A percentile compares a stretch with the other conserved stretches of the same genome.
Conservation (phyloP, 2,888 invertebrate genomes). For the Zaprionus bogoriensis region DNA sequence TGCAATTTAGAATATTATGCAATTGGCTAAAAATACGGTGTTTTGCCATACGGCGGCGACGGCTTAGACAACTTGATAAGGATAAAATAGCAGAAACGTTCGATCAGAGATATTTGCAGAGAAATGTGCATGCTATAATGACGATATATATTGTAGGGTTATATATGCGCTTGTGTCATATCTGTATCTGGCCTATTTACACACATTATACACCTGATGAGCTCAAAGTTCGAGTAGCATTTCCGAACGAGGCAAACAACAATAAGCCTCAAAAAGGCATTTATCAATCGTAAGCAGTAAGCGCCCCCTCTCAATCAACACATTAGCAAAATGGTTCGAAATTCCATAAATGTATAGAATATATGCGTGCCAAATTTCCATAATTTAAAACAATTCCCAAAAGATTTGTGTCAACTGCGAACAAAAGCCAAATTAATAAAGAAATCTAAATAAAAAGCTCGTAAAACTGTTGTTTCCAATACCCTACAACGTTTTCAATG, state of each 20-base stretch:
- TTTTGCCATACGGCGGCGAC: not conserved
- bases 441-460: constrained; percentile 55
- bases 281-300: constrained; percentile 36
- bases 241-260: constrained; percentile 5
- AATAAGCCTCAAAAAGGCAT: constrained; percentile 7
- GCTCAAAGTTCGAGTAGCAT: constrained; percentile 41
- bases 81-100: constrained; percentile 43
- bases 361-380: constrained; percentile 24
- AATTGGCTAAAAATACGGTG: constrained; percentile 44
- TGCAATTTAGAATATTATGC: constrained; percentile 27
- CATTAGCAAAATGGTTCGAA: constrained; percentile 46
- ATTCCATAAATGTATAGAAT: constrained; percentile 14
- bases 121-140: constrained; percentile 10
- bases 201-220: constrained; percentile 40
- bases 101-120: constrained; percentile 36
- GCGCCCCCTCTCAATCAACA: constrained; percentile 33
- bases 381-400: constrained; percentile 25
- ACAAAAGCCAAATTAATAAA: constrained; percentile 41
- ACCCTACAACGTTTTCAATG: constrained; percentile 3
- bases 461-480: constrained; percentile 32
- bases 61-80: constrained; percentile 16
- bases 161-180: not conserved
- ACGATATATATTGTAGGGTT: not conserved
- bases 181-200: constrained; percentile 14
- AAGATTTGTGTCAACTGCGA: constrained; percentile 47